These are phyloP conservation scores for Gobio occitaniae DNA, from an alignment of 2,797 vertebrate species.

Conservation along the genomic window DNA sequence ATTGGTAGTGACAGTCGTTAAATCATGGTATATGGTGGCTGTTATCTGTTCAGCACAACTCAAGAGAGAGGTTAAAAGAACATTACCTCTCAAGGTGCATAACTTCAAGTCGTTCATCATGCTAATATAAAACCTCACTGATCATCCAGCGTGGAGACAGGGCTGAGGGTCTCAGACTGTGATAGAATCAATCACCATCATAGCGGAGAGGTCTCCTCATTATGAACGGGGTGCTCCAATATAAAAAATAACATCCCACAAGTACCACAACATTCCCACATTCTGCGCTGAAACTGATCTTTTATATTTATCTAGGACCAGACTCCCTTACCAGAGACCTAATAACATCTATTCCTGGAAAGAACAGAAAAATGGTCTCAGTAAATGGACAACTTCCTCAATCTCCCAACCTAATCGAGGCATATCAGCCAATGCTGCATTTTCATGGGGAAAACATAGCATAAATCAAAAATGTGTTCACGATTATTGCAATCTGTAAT, in stretches of 20 bases:
- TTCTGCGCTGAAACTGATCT: slow-evolving; percentile 2
- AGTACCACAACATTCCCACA: slow-evolving; percentile 18
- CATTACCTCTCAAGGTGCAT: slow-evolving; percentile 61
- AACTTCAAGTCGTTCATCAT: slow-evolving; percentile 70
- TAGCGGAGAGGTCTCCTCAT: slow-evolving; percentile 58
- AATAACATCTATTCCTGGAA: background rate
- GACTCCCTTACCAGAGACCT: slow-evolving; percentile 16
- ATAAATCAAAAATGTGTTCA: slow-evolving; percentile 62
- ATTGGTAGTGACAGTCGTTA: slow-evolving; percentile 24
- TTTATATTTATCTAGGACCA: background rate
- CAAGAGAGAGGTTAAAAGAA: slow-evolving; percentile 61
- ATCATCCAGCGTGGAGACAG: slow-evolving; percentile 65
- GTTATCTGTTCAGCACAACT: slow-evolving; percentile 38
- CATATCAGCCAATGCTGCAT: background rate
- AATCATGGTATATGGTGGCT: slow-evolving; percentile 47
- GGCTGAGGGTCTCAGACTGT: slow-evolving; percentile 58
- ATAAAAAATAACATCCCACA: slow-evolving; percentile 34
- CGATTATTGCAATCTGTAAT: slow-evolving; percentile 13
- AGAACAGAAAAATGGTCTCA: background rate
- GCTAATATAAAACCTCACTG: slow-evolving; percentile 67
- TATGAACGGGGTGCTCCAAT: slow-evolving; percentile 49
- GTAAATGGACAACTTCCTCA: slow-evolving; percentile 26
- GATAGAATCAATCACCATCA: slow-evolving; percentile 71
- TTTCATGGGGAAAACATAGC: slow-evolving; percentile 46
- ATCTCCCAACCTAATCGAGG: slow-evolving; percentile 2